phyloP scores from a whole-genome alignment of 2,797 vertebrate species.

The Miichthys miiuy region DNA sequence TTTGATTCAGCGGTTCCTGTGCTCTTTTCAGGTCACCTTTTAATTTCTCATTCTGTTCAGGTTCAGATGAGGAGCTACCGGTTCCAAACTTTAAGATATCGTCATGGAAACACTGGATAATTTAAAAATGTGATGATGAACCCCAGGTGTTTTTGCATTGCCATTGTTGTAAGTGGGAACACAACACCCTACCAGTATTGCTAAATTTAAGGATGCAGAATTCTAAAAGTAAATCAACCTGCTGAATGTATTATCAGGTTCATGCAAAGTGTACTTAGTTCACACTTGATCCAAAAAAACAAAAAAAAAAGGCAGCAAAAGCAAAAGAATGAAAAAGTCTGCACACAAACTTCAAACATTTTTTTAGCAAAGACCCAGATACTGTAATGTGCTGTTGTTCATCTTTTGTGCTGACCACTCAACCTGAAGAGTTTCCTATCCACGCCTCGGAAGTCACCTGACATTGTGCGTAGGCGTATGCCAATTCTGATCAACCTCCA shows the following conservation, averaged over 20 bases:
- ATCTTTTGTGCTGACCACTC: background rate
- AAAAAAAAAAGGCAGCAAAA: too few relatives aligned
- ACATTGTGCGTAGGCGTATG: background rate
- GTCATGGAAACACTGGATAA: background rate
- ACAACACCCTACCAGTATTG: background rate
- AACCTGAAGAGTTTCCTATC: background rate
- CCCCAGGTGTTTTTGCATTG: background rate
- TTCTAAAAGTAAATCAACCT: background rate
- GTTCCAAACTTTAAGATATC: background rate
- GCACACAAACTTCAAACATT: background rate
- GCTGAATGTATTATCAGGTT: background rate
- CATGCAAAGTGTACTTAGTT: background rate
- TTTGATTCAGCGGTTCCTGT: conserved; percentile 4
- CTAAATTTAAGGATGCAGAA: background rate
- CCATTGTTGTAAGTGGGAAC: background rate
- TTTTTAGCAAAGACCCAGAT: background rate
- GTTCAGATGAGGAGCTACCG: background rate
- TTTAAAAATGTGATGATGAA: background rate
- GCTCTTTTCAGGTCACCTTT: background rate
- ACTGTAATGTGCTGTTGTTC: background rate
- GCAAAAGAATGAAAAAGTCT: background rate
- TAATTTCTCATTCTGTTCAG: background rate
- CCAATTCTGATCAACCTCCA: background rate
- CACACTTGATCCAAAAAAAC: background rate
- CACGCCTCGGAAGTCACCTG: background rate